Evolutionary conservation across 2,797 vertebrate genomes (phyloP), one percentile per base, ranked within the genome.

Genomic region (Botia kubotai): DNA sequence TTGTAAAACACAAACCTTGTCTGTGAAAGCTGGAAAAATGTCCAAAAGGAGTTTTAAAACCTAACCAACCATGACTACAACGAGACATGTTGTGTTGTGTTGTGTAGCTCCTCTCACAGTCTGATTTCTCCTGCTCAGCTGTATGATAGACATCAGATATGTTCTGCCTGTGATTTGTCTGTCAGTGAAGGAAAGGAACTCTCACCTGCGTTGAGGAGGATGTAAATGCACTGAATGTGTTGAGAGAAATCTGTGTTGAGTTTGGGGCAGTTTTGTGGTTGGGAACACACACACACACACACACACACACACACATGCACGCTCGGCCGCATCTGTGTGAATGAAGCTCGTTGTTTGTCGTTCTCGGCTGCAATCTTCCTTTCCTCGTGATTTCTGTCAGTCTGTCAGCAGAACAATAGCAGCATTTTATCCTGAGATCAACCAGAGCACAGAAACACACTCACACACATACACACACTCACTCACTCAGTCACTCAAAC

Each of bases 381-480:
- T n/a, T 33, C 78, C 78, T 80, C 78, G 78, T 80, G 78, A 80
- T 80, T 66, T 53, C 52, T 57, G 62, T 74, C 71, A 68, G 78
- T 80, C 52, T 68, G 78, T 67, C 67, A 74, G 50, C 17, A 7
- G 23, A 68, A 80, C 78, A 80, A 80, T 80, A 74, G 78, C 50
- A 33, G 71, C 71, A 63, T 57, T 74, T 80, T 62, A 74, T 80
- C 52, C 43, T 67, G 60, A 74, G 78, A 80, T 80, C 71, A 68
- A 58, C 78, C 36, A 68, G 70, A 50, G 14, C 36, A 5, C 53
- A 21, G n/a, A 72, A 43, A 13, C n/a, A 70, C 67, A 55, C 50
- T 14, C 48, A 55, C 26, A 36, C 7, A 53, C 26, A 36, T 50
- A 72, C 23, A 33, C 4, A 33, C 33, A 33, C 33, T 2, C 33